Base-by-base conservation (phyloP, 2,797 vertebrate species). In the Bovichtus variegatus region DNA sequence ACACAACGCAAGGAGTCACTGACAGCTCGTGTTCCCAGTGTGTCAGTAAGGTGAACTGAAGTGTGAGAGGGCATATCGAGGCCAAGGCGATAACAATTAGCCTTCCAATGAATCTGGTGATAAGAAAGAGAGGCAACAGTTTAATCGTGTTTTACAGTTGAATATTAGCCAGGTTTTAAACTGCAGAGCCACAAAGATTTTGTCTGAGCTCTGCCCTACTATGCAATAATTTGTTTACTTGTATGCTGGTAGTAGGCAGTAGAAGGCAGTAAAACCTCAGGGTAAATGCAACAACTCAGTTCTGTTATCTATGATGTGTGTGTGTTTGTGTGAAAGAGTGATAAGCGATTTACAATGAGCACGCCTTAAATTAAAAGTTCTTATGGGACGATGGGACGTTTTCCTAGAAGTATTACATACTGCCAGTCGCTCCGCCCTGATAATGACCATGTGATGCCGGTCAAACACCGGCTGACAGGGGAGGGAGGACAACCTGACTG, bases 381-480 rank as follows among this genome's bases (percentile, higher is more conserved):
- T n/a, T 57, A 16, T 15, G 12, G 8, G 16, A 51, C 40, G 38
- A 9, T 49, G 29, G 51, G 40, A 46, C 44, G 13, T 0, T 50
- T 90, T 79, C 51, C 44, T 76, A 61, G 79, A 87, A 78, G 65
- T 38, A 55, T 19, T 57, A 43, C 38, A 29, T 16, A 0, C 6
- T 58, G 68, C 44, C 64, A 40, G 34, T 72, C 1, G 80, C 91
- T 90, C 92, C 92, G 87, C 92, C 91, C 81, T 75, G 19, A 34
- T 59, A 5, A 73, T 46, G 60, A 58, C 66, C 91, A 92, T 91
- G 89, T 93, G 91, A 90, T 81, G 29, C 66, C 82, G 57, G 71
- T 87, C 71, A 88, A 80, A 85, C 71, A 58, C 16, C 75, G 76
- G 68, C 50, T 69, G 47, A 78, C 54, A 71, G 55, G 25, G 50